phyloP scores from a whole-genome alignment of 2,888 invertebrate genomes.

The Crocallis elinguaria region DNA sequence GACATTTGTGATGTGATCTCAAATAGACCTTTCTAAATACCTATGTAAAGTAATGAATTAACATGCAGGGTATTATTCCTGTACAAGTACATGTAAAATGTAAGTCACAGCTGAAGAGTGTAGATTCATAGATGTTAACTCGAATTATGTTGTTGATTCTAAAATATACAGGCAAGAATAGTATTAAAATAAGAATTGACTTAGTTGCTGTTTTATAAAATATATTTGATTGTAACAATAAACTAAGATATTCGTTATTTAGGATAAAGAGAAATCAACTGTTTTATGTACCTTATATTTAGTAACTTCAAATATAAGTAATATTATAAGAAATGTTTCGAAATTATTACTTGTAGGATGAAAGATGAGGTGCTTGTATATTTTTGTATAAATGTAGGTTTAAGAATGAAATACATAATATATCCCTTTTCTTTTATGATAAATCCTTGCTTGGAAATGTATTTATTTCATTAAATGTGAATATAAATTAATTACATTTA shows the following conservation, averaged over 20 bases:
- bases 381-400: constrained; percentile 8
- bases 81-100: too few relatives aligned
- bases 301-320: not conserved
- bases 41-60: too few relatives aligned
- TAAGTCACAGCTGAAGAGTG: not conserved
- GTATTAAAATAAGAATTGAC: not conserved
- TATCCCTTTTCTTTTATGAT: too few relatives aligned
- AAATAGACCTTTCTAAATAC: too few relatives aligned
- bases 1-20: too few relatives aligned
- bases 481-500: too few relatives aligned
- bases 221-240: not conserved
- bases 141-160: constrained; percentile 3
- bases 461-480: not conserved
- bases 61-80: too few relatives aligned
- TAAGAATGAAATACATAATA: not conserved
- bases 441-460: not conserved
- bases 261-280: not conserved
- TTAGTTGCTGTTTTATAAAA: not conserved
- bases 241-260: too few relatives aligned
- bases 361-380: constrained; percentile 12
- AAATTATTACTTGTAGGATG: not conserved
- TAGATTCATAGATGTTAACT: not conserved
- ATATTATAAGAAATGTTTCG: not conserved
- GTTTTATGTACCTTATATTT: not conserved
- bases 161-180: not conserved